Evolutionary conservation across 2,797 vertebrate genomes (phyloP).

Genomic region (Falco concolor): DNA sequence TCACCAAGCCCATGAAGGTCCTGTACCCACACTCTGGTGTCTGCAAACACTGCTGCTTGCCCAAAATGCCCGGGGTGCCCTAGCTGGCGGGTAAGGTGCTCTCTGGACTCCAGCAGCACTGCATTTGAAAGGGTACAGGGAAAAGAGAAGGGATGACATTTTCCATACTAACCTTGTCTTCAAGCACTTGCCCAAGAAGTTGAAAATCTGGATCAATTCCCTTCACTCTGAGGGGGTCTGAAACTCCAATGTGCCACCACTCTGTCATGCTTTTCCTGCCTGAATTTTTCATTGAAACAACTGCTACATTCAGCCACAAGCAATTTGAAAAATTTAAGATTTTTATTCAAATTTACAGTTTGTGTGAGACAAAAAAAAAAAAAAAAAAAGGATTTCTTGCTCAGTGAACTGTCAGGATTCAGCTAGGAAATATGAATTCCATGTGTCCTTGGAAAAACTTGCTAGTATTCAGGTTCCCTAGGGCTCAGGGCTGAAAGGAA

Average conservation of each 20-base stretch:
- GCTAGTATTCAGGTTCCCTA: background rate
- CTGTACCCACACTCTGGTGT: background rate
- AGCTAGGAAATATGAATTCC: background rate
- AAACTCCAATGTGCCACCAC: background rate
- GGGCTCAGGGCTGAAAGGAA: background rate
- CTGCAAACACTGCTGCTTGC: background rate
- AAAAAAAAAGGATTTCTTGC: background rate
- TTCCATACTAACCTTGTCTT: background rate
- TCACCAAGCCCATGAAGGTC: background rate
- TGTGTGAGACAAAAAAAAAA: background rate
- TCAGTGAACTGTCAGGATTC: background rate
- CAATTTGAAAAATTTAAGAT: background rate
- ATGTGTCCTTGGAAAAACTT: background rate
- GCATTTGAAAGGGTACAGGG: background rate
- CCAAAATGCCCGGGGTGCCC: background rate
- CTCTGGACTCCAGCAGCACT: background rate
- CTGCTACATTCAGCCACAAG: background rate
- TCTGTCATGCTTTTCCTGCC: background rate
- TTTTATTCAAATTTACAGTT: background rate
- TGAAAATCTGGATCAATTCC: background rate
- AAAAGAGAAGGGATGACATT: background rate
- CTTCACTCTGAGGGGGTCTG: background rate
- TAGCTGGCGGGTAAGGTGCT: background rate
- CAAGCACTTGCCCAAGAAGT: background rate
- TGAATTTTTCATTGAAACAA: background rate